A percentile compares a stretch with the other conserved stretches of the same genome.
phyloP scores from a whole-genome alignment of 2,888 invertebrate species.

The Lasioglossum lativentre region DNA sequence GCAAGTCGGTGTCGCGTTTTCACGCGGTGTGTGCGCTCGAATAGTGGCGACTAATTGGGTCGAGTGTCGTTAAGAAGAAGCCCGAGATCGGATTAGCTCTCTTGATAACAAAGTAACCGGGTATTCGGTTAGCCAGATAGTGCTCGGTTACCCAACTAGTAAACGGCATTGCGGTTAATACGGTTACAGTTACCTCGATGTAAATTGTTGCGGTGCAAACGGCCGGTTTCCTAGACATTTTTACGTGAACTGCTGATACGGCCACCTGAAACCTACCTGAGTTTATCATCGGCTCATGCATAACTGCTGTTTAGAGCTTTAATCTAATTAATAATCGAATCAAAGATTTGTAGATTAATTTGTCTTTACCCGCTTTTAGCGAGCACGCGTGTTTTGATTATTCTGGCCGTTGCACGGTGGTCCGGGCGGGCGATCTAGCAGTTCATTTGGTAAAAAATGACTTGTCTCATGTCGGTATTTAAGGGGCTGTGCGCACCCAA shows the following conservation, averaged over 20 bases:
- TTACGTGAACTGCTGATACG: neutral
- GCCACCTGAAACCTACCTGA: neutral
- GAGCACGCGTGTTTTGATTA: too few species aligned
- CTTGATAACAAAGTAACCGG: slow-evolving; percentile 17
- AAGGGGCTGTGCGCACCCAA: too few species aligned
- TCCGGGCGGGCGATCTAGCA: too few species aligned
- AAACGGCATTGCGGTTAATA: neutral
- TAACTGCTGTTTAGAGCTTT: too few species aligned
- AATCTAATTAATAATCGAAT: too few species aligned
- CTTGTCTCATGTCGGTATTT: too few species aligned
- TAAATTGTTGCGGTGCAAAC: neutral
- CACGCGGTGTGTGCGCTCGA: slow-evolving; percentile 20
- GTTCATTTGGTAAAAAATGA: too few species aligned
- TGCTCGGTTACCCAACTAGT: neutral
- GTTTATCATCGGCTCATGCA: too few species aligned
- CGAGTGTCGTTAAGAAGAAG: slow-evolving; percentile 46
- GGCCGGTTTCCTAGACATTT: neutral
- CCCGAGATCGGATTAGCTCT: slow-evolving; percentile 6
- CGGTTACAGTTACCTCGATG: neutral
- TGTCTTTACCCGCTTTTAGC: too few species aligned
- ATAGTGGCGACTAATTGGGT: slow-evolving; percentile 52
- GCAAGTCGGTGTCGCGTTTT: slow-evolving; percentile 1
- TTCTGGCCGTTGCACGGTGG: too few species aligned
- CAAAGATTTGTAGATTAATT: too few species aligned
- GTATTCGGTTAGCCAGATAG: slow-evolving; percentile 18